These are phyloP conservation scores for Pavo muticus DNA, from an alignment of 2,113 vertebrate genomes.

Conservation along the genomic window DNA sequence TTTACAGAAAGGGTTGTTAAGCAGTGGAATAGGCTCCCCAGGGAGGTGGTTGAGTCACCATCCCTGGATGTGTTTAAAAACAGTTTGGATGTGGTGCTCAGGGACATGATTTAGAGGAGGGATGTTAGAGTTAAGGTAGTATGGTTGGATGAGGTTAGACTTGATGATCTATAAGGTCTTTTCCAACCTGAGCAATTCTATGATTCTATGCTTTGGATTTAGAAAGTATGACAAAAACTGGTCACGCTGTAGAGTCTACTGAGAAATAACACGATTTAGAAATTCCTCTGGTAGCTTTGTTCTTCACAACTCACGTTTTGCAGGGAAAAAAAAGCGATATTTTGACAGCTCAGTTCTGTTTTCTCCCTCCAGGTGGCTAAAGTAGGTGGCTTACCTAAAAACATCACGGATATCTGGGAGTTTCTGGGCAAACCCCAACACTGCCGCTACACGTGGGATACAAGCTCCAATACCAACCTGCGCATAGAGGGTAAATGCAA, in stretches of 20 bases:
- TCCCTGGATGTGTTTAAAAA: too few relatives aligned
- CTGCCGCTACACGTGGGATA: constrained; percentile 96
- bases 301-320: neutral
- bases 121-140: too few relatives aligned
- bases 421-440: constrained; percentile 87
- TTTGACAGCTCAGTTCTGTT: neutral
- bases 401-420: constrained; percentile 90
- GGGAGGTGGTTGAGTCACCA: too few relatives aligned
- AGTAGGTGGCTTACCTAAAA: constrained; percentile 83
- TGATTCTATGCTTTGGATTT: neutral
- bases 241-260: neutral
- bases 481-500: constrained; percentile 70
- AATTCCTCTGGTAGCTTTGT: neutral
- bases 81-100: too few relatives aligned
- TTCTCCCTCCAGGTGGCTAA: constrained; percentile 82
- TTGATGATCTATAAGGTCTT: too few relatives aligned
- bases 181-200: too few relatives aligned
- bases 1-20: too few relatives aligned
- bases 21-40: too few relatives aligned
- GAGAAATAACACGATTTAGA: neutral
- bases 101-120: too few relatives aligned
- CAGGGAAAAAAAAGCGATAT: neutral
- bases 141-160: too few relatives aligned
- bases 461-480: constrained; percentile 88
- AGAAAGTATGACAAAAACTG: neutral